Conservation (phyloP, 1,140 invertebrate species). For the Sarcophaga peregrina region DNA sequence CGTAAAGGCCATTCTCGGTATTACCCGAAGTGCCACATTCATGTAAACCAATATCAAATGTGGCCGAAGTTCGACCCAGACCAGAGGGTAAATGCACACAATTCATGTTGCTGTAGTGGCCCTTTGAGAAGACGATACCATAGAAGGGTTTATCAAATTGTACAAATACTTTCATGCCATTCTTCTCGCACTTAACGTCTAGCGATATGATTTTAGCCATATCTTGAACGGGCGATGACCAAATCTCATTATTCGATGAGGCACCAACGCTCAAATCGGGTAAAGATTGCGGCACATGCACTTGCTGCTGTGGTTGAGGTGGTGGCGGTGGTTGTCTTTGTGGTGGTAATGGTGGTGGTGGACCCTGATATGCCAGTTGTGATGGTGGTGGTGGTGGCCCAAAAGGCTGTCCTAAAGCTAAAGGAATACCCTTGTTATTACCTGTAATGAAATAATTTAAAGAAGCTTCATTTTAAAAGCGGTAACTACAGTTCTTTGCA, state of each 20-base stretch:
- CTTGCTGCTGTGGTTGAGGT: constrained; percentile 65
- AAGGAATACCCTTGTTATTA: constrained; percentile 60
- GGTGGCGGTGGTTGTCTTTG: constrained; percentile 70
- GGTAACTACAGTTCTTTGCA: neutral
- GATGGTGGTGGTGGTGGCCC: constrained; percentile 68
- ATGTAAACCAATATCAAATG: constrained; percentile 91
- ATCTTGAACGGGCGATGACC: constrained; percentile 82
- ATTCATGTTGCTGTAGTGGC: constrained; percentile 90
- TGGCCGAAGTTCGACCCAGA: constrained; percentile 83
- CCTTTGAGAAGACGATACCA: constrained; percentile 93
- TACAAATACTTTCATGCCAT: constrained; percentile 90
- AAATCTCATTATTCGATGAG: constrained; percentile 76
- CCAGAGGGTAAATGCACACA: constrained; percentile 92
- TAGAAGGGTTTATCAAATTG: constrained; percentile 95
- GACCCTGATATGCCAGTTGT: constrained; percentile 75
- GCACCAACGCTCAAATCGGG: constrained; percentile 61
- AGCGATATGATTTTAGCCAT: constrained; percentile 92
- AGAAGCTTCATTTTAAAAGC: neutral
- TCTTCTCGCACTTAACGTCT: constrained; percentile 95
- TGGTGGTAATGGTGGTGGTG: constrained; percentile 72
- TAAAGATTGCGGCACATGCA: constrained; percentile 48
- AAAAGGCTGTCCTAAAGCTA: constrained; percentile 67
- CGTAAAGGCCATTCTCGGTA: constrained; percentile 87
- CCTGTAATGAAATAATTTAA: constrained; percentile 48
- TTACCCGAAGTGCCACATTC: constrained; percentile 92